A percentile compares a stretch with the other conserved stretches of the same genome.
Conservation (phyloP, 2,113 vertebrate species). For the Perca flavescens region DNA sequence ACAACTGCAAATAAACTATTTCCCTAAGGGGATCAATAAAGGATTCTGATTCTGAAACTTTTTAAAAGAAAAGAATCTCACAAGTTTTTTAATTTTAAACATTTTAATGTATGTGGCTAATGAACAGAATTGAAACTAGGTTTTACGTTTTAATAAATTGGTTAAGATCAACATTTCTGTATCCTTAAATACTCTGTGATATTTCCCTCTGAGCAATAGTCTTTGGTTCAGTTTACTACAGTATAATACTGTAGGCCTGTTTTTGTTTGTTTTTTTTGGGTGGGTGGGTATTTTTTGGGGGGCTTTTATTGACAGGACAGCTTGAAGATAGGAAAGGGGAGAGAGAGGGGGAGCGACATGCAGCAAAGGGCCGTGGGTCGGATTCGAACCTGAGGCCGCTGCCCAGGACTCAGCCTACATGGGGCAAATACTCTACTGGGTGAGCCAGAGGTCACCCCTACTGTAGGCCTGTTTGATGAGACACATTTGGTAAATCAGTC, state of each 20-base stretch:
- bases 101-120: neutral
- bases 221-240: neutral
- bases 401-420: too few relatives aligned
- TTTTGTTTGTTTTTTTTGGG: too few relatives aligned
- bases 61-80: neutral
- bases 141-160: neutral
- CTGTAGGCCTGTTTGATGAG: neutral
- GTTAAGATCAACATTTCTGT: neutral
- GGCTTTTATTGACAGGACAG: too few relatives aligned
- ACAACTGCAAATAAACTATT: neutral
- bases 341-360: too few relatives aligned
- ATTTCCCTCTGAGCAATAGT: neutral
- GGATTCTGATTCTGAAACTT: neutral
- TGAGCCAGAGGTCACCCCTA: neutral
- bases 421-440: too few relatives aligned
- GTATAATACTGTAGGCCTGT: neutral
- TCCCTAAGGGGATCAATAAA: too few relatives aligned
- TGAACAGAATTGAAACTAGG: neutral
- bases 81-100: neutral
- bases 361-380: too few relatives aligned
- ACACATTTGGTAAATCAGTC: slow-evolving; percentile 6
- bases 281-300: too few relatives aligned
- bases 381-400: too few relatives aligned
- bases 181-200: neutral
- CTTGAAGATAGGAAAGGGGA: too few relatives aligned